Evolutionary conservation across 2,888 invertebrate genomes (phyloP), one percentile per base, ranked within the genome.

Genomic region (Laspeyria flexula): DNA sequence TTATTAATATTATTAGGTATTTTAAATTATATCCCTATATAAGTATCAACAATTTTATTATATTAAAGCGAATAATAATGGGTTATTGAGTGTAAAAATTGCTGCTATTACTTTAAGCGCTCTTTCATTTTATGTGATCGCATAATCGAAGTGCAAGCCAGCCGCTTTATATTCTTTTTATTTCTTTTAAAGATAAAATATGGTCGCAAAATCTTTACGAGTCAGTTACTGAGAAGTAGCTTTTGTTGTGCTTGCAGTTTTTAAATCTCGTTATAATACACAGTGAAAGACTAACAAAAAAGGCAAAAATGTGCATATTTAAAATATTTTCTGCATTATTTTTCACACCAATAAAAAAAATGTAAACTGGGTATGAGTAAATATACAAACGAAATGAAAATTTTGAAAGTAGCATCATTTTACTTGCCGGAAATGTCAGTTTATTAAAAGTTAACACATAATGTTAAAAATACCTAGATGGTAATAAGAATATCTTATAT

Each of bases 51-150:
- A 16, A 15, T 16, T 31, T 39, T 16, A 33, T n/a, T 27, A 25
- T 11, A 10, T 27, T 42, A 25, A 23, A 34, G 33, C 44, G 37
- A 12, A 15, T 50, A 61, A 55, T 65, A 42, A 49, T 44, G 33
- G 11, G 29, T 42, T 50, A 59, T 29, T 15, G 34, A 34, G 45
- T 56, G 43, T 48, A 60, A 63, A 56, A 60, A 30, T 45, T 49
- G 39, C 35, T 31, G 13, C 12, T 1, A 35, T 50, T 50, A 11
- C 35, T 12, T 21, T 23, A 16, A 38, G 38, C 44, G 47, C 47
- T 35, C 50, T 59, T 62, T 38, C 33, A 41, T 49, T 63, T 65
- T 57, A 67, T 21, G 27, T 33, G 47, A 37, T 35, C 37, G 16
- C 30, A 43, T 50, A 47, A 46, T 47, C 23, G 15, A 3, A 23